These are phyloP conservation scores for Emys orbicularis DNA, from an alignment of 2,797 vertebrate genomes.

Conservation along the genomic window DNA sequence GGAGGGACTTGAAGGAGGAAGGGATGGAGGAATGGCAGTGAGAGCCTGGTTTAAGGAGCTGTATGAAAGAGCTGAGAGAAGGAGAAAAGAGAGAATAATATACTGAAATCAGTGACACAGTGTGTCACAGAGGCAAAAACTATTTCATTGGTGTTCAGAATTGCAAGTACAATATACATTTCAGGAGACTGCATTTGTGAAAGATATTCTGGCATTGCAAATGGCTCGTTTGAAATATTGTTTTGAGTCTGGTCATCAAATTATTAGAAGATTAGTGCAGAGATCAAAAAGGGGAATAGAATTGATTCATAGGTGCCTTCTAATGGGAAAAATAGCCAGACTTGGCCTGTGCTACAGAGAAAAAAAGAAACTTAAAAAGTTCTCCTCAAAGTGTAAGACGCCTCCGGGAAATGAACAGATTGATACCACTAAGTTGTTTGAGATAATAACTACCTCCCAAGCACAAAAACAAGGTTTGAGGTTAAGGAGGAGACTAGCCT, in stretches of 20 bases:
- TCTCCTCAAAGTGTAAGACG: conserved; percentile 67
- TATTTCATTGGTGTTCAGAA: not conserved
- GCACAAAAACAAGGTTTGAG: conserved; percentile 62
- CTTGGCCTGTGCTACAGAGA: conserved; percentile 34
- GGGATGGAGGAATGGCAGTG: not conserved
- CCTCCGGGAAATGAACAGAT: conserved; percentile 67
- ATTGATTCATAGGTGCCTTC: conserved; percentile 29
- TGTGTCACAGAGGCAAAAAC: not conserved
- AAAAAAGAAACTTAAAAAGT: conserved; percentile 58
- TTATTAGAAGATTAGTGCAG: conserved; percentile 18
- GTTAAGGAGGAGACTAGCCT: conserved; percentile 72
- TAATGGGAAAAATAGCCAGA: not conserved
- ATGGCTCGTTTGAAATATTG: not conserved
- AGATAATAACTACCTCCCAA: conserved; percentile 72
- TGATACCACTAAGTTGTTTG: conserved; percentile 72
- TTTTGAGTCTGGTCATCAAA: conserved; percentile 43
- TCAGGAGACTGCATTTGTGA: conserved; percentile 16
- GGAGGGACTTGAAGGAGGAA: not conserved
- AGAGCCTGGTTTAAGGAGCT: not conserved
- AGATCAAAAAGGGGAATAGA: conserved; percentile 25
- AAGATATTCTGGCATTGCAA: conserved; percentile 22
- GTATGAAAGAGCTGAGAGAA: not conserved
- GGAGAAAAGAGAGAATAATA: conserved; percentile 13
- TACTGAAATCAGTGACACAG: not conserved
- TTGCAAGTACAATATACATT: not conserved